These are phyloP conservation scores for Habropoda laboriosa DNA, from an alignment of 1,140 invertebrate species.

Conservation along the genomic window DNA sequence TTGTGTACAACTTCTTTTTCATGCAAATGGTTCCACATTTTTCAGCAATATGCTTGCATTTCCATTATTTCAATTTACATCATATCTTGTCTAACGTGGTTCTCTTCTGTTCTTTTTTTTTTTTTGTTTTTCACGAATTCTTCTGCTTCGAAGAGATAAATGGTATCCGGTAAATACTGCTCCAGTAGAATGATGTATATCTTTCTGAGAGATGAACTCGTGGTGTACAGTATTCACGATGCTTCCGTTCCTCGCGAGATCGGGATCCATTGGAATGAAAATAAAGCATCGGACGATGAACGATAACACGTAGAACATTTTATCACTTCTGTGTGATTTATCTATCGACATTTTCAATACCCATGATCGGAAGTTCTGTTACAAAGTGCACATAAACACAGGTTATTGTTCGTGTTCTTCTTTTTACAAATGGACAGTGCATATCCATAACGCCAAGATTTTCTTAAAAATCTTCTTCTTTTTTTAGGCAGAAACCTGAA, in stretches of 20 bases:
- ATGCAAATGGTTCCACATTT: background rate
- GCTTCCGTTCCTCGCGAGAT: constrained; percentile 10
- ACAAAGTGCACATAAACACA: background rate
- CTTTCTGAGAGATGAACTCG: constrained; percentile 11
- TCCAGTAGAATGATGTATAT: constrained; percentile 18
- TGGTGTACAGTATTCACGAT: background rate
- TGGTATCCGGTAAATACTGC: background rate
- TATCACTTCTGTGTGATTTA: background rate
- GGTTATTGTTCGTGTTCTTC: background rate
- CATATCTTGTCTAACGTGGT: background rate
- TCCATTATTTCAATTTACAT: background rate
- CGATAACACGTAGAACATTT: constrained; percentile 16
- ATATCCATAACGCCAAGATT: too few relatives aligned
- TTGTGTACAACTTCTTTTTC: background rate
- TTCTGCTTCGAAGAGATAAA: constrained; percentile 3
- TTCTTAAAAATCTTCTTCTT: too few relatives aligned
- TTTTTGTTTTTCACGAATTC: background rate
- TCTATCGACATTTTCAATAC: background rate
- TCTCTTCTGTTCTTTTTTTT: background rate
- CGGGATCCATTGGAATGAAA: constrained; percentile 11
- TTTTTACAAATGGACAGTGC: background rate
- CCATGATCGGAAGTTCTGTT: background rate
- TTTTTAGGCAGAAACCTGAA: too few relatives aligned
- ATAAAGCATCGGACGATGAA: constrained; percentile 13
- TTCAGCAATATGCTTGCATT: background rate